Conservation (phyloP, 2,797 vertebrate genomes). For the Tachyglossus aculeatus region DNA sequence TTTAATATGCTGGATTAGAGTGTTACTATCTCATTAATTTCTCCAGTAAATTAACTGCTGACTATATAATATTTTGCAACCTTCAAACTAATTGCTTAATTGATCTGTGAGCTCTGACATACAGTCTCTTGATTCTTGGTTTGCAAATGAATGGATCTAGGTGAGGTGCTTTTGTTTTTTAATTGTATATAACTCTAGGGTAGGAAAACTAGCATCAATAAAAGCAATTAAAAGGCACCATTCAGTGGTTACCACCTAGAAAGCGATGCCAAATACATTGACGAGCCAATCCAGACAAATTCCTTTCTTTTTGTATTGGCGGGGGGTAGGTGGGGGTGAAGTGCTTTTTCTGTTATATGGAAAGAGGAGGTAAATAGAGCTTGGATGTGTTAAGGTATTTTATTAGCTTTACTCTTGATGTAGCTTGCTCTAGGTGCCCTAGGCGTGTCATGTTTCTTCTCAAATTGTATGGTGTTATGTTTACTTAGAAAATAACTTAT, state of each 20-base stretch:
- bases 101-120: neutral
- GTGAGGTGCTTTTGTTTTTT: neutral
- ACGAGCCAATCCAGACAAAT: constrained; percentile 27
- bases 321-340: constrained; percentile 21
- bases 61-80: neutral
- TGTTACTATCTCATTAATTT: neutral
- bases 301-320: constrained; percentile 28
- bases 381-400: constrained; percentile 48
- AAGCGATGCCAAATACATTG: constrained; percentile 12
- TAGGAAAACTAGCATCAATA: constrained; percentile 3
- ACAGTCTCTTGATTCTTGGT: neutral
- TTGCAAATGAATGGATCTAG: neutral
- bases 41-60: neutral
- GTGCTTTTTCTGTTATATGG: neutral
- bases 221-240: constrained; percentile 19
- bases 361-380: constrained; percentile 25
- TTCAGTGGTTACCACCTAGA: neutral
- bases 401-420: constrained; percentile 56
- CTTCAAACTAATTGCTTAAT: neutral
- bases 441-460: constrained; percentile 50
- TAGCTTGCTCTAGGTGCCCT: constrained; percentile 57
- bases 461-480: constrained; percentile 55
- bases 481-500: constrained; percentile 58
- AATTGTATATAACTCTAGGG: neutral
- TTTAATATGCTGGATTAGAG: too few species aligned